A percentile compares a stretch with the other conserved stretches of the same genome.
Evolutionary conservation across 2,797 vertebrate genomes (phyloP).

Genomic region (Lates japonicus): DNA sequence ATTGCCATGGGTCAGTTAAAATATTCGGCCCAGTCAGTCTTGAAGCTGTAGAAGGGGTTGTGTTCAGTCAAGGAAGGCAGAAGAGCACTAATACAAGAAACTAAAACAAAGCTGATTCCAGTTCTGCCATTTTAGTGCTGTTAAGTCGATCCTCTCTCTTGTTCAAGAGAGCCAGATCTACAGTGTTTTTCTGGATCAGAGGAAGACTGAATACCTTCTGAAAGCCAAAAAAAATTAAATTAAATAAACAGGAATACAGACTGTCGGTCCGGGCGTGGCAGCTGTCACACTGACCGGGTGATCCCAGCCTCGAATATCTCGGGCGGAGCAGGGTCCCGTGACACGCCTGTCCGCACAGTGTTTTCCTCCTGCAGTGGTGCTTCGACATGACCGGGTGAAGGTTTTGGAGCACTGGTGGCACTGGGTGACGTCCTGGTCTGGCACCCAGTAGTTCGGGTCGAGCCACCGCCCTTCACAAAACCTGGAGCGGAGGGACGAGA

Average conservation of each 20-base stretch:
- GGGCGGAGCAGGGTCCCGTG: too few species aligned
- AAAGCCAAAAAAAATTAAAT: conserved; percentile 2
- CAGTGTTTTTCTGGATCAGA: conserved; percentile 36
- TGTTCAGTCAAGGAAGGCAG: not conserved
- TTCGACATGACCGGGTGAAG: conserved; percentile 86
- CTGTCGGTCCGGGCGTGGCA: conserved; percentile 78
- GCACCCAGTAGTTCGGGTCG: conserved; percentile 90
- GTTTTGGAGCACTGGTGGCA: conserved; percentile 85
- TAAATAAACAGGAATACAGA: conserved; percentile 61
- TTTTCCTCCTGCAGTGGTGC: conserved; percentile 92
- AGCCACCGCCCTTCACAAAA: conserved; percentile 88
- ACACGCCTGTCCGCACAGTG: too few species aligned
- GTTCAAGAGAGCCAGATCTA: conserved; percentile 26
- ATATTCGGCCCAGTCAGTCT: conserved; percentile 23
- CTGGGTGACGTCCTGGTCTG: conserved; percentile 86
- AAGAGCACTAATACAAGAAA: not conserved
- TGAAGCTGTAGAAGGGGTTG: not conserved
- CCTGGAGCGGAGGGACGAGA: conserved; percentile 58
- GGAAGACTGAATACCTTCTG: conserved; percentile 34
- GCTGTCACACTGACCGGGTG: conserved; percentile 86
- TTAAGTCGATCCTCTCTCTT: not conserved
- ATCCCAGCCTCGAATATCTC: conserved; percentile 91
- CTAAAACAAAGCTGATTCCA: conserved; percentile 25
- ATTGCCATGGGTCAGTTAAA: conserved; percentile 24
- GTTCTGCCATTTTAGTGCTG: conserved; percentile 17